Conservation (phyloP, 2,797 vertebrate genomes). For the Peromyscus eremicus region DNA sequence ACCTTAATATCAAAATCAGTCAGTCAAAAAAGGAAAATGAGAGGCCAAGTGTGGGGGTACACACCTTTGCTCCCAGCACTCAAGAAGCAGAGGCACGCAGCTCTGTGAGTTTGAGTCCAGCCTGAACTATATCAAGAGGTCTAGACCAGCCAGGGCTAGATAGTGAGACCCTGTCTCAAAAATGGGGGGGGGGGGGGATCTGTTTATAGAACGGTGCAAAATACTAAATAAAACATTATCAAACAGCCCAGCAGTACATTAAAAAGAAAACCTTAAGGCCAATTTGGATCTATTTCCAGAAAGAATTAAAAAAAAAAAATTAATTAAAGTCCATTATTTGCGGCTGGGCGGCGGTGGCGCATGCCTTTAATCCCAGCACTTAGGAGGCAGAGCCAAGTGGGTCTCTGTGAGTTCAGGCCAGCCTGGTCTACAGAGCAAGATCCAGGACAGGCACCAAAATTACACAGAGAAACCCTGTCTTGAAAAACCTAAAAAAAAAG, state of each 20-base stretch:
- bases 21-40: background rate
- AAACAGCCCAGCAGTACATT: background rate
- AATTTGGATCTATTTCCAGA: slow-evolving; percentile 52
- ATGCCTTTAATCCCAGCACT: too few relatives aligned
- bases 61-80: background rate
- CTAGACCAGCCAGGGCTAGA: background rate
- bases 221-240: background rate
- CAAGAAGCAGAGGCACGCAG: background rate
- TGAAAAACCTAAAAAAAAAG: too few relatives aligned
- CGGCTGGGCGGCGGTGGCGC: too few relatives aligned
- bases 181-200: background rate
- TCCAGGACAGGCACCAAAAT: too few relatives aligned
- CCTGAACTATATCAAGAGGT: background rate
- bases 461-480: too few relatives aligned
- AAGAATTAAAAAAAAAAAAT: background rate
- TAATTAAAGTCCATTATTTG: background rate
- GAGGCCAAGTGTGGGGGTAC: background rate
- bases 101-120: background rate
- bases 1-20: background rate
- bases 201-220: background rate
- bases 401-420: too few relatives aligned
- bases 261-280: slow-evolving; percentile 31
- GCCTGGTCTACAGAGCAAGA: too few relatives aligned
- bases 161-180: background rate
- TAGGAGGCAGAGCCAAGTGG: too few relatives aligned